These are phyloP conservation scores for Meloidogyne chitwoodi DNA, from an alignment of 1,140 invertebrate genomes.

Conservation along the genomic window DNA sequence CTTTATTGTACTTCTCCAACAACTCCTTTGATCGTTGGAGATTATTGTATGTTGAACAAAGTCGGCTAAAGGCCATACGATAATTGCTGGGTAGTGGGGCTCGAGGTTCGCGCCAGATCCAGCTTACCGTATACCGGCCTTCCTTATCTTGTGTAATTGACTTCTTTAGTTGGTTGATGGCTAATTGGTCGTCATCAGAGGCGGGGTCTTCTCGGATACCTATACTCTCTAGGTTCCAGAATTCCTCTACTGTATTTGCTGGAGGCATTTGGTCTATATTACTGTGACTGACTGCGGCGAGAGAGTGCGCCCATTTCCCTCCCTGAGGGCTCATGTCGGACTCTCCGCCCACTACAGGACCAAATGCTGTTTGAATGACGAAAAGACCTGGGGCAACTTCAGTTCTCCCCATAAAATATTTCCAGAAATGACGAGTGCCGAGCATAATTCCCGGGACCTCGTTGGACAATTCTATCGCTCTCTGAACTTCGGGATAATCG, in stretches of 20 bases:
- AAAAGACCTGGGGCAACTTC: background rate
- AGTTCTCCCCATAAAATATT: background rate
- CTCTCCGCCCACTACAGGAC: background rate
- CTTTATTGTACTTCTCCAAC: background rate
- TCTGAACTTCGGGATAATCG: too few relatives aligned
- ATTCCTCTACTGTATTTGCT: background rate
- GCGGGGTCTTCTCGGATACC: background rate
- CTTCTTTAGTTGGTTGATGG: background rate
- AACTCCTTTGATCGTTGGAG: background rate
- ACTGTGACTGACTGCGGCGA: background rate
- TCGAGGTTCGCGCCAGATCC: background rate
- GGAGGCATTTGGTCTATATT: background rate
- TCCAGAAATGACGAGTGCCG: background rate
- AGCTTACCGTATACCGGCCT: background rate
- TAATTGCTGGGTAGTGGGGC: background rate
- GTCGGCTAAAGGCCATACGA: background rate
- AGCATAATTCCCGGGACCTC: background rate
- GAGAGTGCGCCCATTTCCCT: background rate
- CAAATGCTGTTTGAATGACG: background rate
- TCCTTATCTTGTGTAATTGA: background rate
- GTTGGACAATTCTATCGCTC: too few relatives aligned
- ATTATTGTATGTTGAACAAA: background rate
- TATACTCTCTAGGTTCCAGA: background rate
- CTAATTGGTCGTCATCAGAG: background rate
- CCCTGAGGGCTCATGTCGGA: background rate